Base-by-base conservation (phyloP, 2,888 invertebrate species). In the Labia minor region DNA sequence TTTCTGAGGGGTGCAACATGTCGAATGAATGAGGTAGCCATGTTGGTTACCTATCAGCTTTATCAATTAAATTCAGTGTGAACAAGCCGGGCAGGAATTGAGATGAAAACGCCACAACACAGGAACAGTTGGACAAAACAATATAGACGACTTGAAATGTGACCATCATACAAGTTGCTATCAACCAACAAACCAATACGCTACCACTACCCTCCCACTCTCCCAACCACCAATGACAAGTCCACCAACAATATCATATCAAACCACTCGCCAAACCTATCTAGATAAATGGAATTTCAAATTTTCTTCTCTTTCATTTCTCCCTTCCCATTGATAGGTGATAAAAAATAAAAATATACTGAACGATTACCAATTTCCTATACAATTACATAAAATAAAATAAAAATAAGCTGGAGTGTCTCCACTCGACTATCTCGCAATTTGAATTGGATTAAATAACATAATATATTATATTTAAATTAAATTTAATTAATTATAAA, bases 41-140 rank as follows among this genome's bases (percentile, higher is more conserved):
- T 33, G 33, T 33, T 33, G 33, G 11, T 8, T 8, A 26, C 26
- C 49, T 49, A 49, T 49, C 49, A 49, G 49, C 49, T 49, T 49
- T 49, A 49, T 49, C 49, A 49, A 49, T 49, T 49, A 49, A 49
- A 49, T 49, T 49, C 49, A 49, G 49, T 49, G 49, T 49, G 49
- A 49, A 49, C 49, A 49, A n/a, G 49, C 49, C 11, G 49, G 49
- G 8, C 4, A 49, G 8, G 49, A 49, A 49, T 49, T 49, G n/a
- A 16, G 49, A 49, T 49, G 49, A 49, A 49, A 49, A 49, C 14
- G n/a, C 49, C n/a, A 49, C 4, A 49, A 11, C 49, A 49, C 33
- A 33, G 11, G 33, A 33, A 33, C 11, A 33, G 33, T n/a, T n/a
- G 49, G 16, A 49, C 49, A 4, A 49, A n/a, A 49, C 49, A 49